These are phyloP conservation scores for Heliconius hortense DNA, from an alignment of 2,888 invertebrate genomes.

Conservation along the genomic window DNA sequence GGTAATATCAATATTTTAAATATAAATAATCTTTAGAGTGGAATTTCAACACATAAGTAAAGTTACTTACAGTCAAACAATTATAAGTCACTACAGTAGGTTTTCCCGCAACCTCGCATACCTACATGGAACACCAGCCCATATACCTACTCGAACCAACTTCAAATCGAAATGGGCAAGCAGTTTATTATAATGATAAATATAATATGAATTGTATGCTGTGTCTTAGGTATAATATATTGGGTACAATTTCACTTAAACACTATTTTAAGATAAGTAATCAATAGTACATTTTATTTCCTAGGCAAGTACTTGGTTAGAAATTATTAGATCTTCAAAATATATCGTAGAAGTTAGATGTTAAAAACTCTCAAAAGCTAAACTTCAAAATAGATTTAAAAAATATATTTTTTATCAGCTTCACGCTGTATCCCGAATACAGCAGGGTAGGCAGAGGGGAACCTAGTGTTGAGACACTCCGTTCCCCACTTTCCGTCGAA, in stretches of 20 bases:
- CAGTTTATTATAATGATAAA: constrained; percentile 19
- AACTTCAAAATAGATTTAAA: too few relatives aligned
- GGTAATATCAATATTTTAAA: neutral
- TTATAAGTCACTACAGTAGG: constrained; percentile 1
- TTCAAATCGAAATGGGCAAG: constrained; percentile 13
- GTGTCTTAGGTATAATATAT: constrained; percentile 17
- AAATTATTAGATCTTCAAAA: too few relatives aligned
- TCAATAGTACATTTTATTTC: neutral
- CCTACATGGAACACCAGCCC: constrained; percentile 1
- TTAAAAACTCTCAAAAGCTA: too few relatives aligned
- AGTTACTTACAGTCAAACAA: neutral
- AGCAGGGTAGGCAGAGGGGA: too few relatives aligned
- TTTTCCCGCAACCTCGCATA: constrained; percentile 18
- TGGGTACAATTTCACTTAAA: constrained; percentile 5
- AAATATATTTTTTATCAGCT: too few relatives aligned
- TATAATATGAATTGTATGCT: constrained; percentile 19
- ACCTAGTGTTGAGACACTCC: too few relatives aligned
- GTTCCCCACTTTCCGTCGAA: too few relatives aligned
- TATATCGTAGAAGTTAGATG: too few relatives aligned
- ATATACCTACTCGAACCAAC: constrained; percentile 1
- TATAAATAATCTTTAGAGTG: neutral
- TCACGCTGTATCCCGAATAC: too few relatives aligned
- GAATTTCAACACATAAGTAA: neutral
- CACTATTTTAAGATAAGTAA: constrained; percentile 7
- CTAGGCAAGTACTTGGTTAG: neutral